Evolutionary conservation across 2,888 invertebrate species (phyloP).

Genomic region (Heteromurus nitidus): DNA sequence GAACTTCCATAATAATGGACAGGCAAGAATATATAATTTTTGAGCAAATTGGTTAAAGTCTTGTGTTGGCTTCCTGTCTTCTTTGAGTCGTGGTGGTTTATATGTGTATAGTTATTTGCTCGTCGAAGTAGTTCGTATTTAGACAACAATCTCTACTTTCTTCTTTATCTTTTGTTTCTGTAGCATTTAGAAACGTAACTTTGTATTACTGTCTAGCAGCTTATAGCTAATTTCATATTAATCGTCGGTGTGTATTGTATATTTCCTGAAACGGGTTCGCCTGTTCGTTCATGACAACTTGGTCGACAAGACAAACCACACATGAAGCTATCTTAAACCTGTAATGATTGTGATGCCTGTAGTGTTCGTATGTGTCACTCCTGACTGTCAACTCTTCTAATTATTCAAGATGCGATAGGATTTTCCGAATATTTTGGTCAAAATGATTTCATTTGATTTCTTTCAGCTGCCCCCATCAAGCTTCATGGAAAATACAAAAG

Average conservation of each 20-base stretch:
- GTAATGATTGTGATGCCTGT: constrained; percentile 1
- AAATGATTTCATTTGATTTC: neutral
- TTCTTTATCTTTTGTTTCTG: too few species aligned
- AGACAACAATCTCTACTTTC: too few species aligned
- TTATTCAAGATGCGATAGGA: neutral
- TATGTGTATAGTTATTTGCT: too few species aligned
- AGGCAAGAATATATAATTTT: constrained; percentile 62
- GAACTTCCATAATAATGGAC: constrained; percentile 57
- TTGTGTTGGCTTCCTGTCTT: neutral
- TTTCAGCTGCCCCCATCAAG: constrained; percentile 60
- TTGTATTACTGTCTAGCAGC: too few species aligned
- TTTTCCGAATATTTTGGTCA: neutral
- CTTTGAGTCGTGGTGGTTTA: too few species aligned
- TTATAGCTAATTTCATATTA: too few species aligned
- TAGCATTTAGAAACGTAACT: too few species aligned
- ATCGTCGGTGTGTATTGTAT: too few species aligned
- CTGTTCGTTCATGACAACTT: constrained; percentile 21
- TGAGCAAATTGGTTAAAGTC: too few species aligned
- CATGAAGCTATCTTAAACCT: neutral
- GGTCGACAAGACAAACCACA: constrained; percentile 45
- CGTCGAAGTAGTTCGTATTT: too few species aligned
- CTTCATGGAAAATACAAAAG: constrained; percentile 48
- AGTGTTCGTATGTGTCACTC: constrained; percentile 18
- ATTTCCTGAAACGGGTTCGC: constrained; percentile 9
- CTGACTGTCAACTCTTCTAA: too few species aligned